Conservation (phyloP, 2,797 vertebrate genomes). For the Leptodactylus fallax region DNA sequence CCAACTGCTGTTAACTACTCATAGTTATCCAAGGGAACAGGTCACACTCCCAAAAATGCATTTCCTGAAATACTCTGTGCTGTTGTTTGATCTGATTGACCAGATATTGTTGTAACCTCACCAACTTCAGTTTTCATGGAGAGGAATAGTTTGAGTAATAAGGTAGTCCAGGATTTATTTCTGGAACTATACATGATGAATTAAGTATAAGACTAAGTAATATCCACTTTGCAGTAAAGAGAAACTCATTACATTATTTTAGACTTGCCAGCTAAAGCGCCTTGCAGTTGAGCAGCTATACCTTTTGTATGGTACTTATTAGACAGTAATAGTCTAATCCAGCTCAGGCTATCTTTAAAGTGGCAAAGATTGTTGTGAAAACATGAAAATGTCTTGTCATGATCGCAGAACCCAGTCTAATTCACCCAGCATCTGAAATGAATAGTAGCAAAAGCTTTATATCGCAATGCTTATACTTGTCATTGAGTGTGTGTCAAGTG, state of each 20-base stretch:
- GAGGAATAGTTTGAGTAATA: not conserved
- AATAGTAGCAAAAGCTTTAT: not conserved
- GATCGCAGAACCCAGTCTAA: not conserved
- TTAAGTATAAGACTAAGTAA: not conserved
- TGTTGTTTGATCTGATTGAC: not conserved
- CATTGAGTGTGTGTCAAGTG: constrained; percentile 21
- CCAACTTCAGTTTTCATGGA: not conserved
- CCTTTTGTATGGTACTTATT: not conserved
- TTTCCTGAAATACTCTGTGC: not conserved
- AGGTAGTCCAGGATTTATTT: not conserved
- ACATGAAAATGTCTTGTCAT: not conserved
- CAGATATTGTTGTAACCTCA: not conserved
- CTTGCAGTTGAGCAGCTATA: not conserved
- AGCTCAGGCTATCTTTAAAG: not conserved
- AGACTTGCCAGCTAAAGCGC: not conserved
- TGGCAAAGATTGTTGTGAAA: constrained; percentile 3
- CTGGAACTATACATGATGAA: not conserved
- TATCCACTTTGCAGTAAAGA: not conserved
- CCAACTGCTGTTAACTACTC: not conserved
- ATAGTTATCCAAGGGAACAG: not conserved
- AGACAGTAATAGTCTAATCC: not conserved
- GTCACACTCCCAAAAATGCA: not conserved
- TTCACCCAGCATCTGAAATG: not conserved
- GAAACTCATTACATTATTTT: not conserved
- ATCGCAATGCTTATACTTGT: not conserved